Evolutionary conservation across 2,113 vertebrate species (phyloP).

Genomic region (Acrocephalus arundinaceus): DNA sequence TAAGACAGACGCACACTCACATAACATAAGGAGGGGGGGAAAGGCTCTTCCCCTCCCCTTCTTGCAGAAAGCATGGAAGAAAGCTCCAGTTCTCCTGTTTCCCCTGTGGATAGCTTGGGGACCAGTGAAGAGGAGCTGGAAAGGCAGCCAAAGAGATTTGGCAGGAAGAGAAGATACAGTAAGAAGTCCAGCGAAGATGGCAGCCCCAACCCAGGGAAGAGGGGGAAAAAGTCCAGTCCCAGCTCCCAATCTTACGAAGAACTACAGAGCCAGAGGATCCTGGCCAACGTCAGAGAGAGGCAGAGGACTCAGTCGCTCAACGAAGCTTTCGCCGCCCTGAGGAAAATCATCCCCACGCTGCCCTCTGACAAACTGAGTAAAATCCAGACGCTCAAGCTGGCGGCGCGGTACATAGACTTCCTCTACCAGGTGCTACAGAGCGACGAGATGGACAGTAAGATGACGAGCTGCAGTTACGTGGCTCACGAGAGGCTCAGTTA

Average conservation of each 20-base stretch:
- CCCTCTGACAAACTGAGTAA: slow-evolving; percentile 97
- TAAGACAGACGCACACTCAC: slow-evolving; percentile 58
- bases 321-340: slow-evolving; percentile 89
- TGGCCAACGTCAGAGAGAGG: slow-evolving; percentile 93
- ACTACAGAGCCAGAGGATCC: slow-evolving; percentile 91
- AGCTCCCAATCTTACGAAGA: slow-evolving; percentile 93
- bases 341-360: slow-evolving; percentile 96
- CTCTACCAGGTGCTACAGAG: slow-evolving; percentile 96
- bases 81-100: slow-evolving; percentile 92
- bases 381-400: slow-evolving; percentile 95
- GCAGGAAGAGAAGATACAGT: slow-evolving; percentile 87
- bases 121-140: slow-evolving; percentile 92
- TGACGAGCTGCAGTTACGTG: slow-evolving; percentile 96
- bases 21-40: slow-evolving; percentile 67
- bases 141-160: slow-evolving; percentile 87
- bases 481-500: slow-evolving; percentile 96
- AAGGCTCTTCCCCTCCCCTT: slow-evolving; percentile 71
- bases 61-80: slow-evolving; percentile 83
- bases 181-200: slow-evolving; percentile 88
- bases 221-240: slow-evolving; percentile 89
- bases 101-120: slow-evolving; percentile 92
- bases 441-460: slow-evolving; percentile 96
- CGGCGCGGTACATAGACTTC: slow-evolving; percentile 95
- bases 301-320: slow-evolving; percentile 97
- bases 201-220: slow-evolving; percentile 89